Base-by-base conservation (phyloP, 2,888 invertebrate species). In the Abrostola triplasia region DNA sequence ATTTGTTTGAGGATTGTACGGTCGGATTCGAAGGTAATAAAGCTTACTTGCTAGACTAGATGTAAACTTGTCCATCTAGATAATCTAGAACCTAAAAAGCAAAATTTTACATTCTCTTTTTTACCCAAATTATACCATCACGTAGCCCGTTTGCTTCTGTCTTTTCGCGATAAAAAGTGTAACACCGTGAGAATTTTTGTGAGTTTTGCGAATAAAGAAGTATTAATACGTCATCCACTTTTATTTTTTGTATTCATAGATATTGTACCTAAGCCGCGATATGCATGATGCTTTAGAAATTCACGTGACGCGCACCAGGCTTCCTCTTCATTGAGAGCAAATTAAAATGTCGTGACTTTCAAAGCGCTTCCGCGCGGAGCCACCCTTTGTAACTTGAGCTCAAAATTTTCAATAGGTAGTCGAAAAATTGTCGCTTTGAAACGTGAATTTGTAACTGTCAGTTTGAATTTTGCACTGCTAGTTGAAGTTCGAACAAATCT, bases 1-100 rank as follows among this genome's bases (percentile, higher is more conserved):
- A 90, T 65, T 81, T 92, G 7, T 64, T 89, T 36, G 65, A 65
- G 2, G 92, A 93, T 53, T 90, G 90, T 65, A 64, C 59, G 54
- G 53, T 36, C 7, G 76, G 76, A 42, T 78, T 80, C 52, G 69
- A 79, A 78, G 84, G 89, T 89, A 73, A 24, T 24, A n/a, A n/a
- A n/a, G n/a, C n/a, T n/a, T n/a, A n/a, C n/a, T n/a, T n/a, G n/a
- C n/a, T n/a, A 24, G 24, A 24, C 24, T 24, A 24, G 24, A 24
- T 24, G 24, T 24, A 24, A 24, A 24, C 4, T 24, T 24, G 4
- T 24, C 24, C 24, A 24, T 2, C 4, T 24, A 24, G 24, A 24
- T 2, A 24, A 24, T 24, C n/a, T n/a, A n/a, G n/a, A n/a, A 24
- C 24, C n/a, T n/a, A n/a, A 24, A 2, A 2, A 2, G 24, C 24